These are phyloP conservation scores for Rosalia funebris DNA, from an alignment of 2,888 invertebrate species.

Conservation along the genomic window DNA sequence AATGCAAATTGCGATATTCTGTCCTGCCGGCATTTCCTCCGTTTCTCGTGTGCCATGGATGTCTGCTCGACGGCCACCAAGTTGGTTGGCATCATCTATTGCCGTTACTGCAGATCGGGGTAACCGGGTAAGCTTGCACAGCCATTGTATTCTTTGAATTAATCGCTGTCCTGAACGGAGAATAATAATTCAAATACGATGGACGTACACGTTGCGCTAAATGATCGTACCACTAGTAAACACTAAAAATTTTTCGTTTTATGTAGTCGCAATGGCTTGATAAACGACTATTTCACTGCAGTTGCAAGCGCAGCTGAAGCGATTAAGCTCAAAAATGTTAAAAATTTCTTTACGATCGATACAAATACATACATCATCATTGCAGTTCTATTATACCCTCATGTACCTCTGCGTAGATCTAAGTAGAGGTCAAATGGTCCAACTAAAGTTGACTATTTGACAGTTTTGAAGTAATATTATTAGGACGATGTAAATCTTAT, in stretches of 20 bases:
- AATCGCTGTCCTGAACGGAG: constrained; percentile 40
- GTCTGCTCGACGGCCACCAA: constrained; percentile 31
- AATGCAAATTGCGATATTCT: constrained; percentile 35
- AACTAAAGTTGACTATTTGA: too few species aligned
- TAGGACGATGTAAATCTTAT: too few species aligned
- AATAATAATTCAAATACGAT: constrained; percentile 40
- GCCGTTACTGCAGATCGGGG: constrained; percentile 38
- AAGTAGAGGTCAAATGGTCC: too few species aligned
- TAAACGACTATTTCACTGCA: background rate
- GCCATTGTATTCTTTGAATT: constrained; percentile 41
- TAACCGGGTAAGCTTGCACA: constrained; percentile 44
- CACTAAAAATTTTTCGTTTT: background rate
- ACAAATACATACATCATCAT: too few species aligned
- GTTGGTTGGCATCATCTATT: constrained; percentile 28
- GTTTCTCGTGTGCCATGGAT: constrained; percentile 33
- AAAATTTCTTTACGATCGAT: too few species aligned
- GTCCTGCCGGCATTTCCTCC: constrained; percentile 17
- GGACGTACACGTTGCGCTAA: constrained; percentile 35
- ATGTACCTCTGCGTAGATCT: too few species aligned
- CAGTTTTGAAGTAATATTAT: too few species aligned
- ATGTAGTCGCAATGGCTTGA: background rate
- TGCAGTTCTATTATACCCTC: too few species aligned
- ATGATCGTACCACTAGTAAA: constrained; percentile 2
- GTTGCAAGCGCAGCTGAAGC: too few species aligned
- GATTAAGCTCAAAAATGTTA: too few species aligned